Conservation (phyloP, 2,888 invertebrate genomes). For the Drosophila subquinaria region DNA sequence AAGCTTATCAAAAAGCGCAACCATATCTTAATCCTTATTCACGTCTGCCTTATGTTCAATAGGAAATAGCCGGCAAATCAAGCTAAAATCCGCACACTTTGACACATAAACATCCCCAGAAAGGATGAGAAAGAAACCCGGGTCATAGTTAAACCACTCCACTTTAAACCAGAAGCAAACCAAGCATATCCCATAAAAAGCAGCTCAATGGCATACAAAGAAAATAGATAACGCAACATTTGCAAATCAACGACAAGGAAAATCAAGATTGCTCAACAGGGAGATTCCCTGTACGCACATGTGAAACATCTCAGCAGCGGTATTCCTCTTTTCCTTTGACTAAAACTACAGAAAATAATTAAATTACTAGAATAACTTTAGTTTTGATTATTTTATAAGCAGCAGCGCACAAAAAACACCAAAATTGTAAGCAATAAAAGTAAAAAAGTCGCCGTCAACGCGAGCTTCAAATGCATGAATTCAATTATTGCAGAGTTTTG, state of each 20-base stretch:
- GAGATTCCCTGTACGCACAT: not conserved
- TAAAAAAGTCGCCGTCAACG: no score
- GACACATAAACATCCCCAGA: constrained; percentile 40
- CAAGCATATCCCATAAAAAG: constrained; percentile 72
- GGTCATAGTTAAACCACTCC: constrained; percentile 15
- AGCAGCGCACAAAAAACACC: no score
- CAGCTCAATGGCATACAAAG: constrained; percentile 78
- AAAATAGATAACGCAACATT: constrained; percentile 74
- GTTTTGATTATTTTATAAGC: not conserved
- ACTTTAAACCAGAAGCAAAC: constrained; percentile 34
- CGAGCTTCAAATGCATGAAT: no score
- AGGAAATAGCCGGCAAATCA: constrained; percentile 59
- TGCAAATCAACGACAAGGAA: constrained; percentile 50
- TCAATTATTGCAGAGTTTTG: no score
- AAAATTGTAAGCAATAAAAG: no score
- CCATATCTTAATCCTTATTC: constrained; percentile 46
- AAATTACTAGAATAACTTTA: not conserved
- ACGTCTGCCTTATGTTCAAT: constrained; percentile 46
- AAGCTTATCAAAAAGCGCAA: constrained; percentile 22
- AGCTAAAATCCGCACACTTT: constrained; percentile 51
- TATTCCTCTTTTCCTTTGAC: not conserved
- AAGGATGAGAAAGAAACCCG: not conserved
- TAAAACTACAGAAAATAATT: not conserved
- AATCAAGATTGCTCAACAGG: not conserved
- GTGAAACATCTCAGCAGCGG: not conserved